Base-by-base conservation (phyloP, 2,888 invertebrate species). In the Octonoba sinensis region DNA sequence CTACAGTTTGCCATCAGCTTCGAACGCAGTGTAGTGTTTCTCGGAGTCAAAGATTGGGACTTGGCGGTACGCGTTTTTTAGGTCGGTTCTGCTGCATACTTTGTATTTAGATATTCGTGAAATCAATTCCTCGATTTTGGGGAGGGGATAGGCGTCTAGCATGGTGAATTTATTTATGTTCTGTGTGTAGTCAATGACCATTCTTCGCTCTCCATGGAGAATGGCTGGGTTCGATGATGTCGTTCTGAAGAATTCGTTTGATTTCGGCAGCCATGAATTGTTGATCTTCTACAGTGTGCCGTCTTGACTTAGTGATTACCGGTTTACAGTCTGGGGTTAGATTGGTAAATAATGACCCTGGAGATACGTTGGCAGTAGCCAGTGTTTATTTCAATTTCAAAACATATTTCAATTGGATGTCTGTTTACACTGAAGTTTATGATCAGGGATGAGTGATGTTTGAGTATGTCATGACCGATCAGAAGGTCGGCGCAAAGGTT, bases 111-210 rank as follows among this genome's bases (percentile, higher is more conserved):
- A 24, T 57, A 84, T 67, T 18, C 54, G 20, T 13, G 13, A 59
- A 57, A 57, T 74, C 0, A 74, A 1, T 13, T 74, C 65, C 27
- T 73, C 72, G 24, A 85, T 84, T 24, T 71, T 74, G 11, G 84
- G 84, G 3, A 81, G 59, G 13, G 85, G 85, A 56, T 85, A 85
- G 6, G 59, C 79, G 64, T 85, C 83, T 8, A 83, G 62, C 24
- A 73, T 64, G 3, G 85, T 85, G 22, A 82, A 83, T 22, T 60
- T 64, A 44, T 86, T 86, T 6, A 86, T 54, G 0, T 66, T 84
- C 56, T 84, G 83, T 3, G 65, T 83, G 36, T 85, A 85, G 51
- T 85, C 83, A 18, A 85, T 72, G 12, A 83, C 82, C 27, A 85
- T 71, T 56, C 82, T 84, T 84, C 16, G 84, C 82, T 1, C 69